Evolutionary conservation across 2,113 vertebrate species (phyloP).

Genomic region (Neogale vison): DNA sequence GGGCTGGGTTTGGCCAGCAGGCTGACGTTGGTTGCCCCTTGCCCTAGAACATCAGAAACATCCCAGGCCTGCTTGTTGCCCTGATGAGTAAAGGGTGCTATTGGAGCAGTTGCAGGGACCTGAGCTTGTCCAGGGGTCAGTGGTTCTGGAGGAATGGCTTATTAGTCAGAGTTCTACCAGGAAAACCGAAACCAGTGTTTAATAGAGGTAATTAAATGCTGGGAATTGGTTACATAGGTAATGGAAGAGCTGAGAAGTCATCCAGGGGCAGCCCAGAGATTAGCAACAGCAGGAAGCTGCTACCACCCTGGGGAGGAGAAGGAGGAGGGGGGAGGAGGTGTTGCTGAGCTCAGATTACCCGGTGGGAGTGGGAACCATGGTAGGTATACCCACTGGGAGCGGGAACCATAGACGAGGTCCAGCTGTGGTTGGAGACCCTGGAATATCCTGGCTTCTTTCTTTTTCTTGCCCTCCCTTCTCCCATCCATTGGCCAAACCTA

Average conservation of each 20-base stretch:
- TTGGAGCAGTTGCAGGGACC: not conserved
- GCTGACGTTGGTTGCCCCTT: not conserved
- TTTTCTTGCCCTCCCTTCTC: not conserved
- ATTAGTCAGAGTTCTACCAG: not conserved
- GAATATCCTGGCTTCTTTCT: not conserved
- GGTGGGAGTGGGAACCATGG: not conserved
- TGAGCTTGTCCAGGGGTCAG: not conserved
- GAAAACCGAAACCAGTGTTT: conserved; percentile 32
- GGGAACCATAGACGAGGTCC: not conserved
- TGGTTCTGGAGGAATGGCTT: not conserved
- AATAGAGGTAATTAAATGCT: conserved; percentile 4
- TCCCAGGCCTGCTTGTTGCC: not conserved
- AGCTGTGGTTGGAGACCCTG: not conserved
- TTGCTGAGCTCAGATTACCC: not conserved
- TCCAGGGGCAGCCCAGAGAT: not conserved
- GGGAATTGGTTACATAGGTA: not conserved
- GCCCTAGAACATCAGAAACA: not conserved
- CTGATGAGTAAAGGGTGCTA: not conserved
- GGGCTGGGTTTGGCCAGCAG: not conserved
- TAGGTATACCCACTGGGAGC: not conserved
- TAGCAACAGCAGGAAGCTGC: not conserved
- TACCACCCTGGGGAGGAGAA: not conserved
- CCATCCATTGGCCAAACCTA: not conserved
- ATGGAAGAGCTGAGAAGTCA: not conserved
- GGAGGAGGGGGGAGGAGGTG: not conserved